Conservation (phyloP, 1,140 invertebrate species). For the Hydropsyche tenuis region DNA sequence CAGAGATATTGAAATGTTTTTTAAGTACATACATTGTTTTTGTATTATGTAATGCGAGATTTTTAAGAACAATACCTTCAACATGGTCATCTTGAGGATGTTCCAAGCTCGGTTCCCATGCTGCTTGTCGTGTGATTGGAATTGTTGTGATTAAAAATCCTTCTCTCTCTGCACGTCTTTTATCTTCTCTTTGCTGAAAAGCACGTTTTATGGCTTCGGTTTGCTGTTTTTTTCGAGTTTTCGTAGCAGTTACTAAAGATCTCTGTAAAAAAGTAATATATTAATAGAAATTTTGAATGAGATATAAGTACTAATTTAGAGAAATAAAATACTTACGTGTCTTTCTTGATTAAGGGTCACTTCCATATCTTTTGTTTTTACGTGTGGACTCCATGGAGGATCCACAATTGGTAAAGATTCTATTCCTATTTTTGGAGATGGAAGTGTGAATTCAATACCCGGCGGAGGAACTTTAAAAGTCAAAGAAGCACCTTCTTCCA, state of each 20-base stretch:
- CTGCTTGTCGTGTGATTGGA: conserved; percentile 93
- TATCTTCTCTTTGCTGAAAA: conserved; percentile 93
- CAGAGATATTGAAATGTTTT: conserved; percentile 7
- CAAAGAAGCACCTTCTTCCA: conserved; percentile 96
- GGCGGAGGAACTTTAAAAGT: conserved; percentile 98
- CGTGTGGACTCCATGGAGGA: conserved; percentile 98
- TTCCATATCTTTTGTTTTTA: conserved; percentile 98
- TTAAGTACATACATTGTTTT: neutral
- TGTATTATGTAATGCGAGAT: neutral
- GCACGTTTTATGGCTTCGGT: conserved; percentile 96
- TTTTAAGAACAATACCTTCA: conserved; percentile 66
- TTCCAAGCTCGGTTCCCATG: conserved; percentile 93
- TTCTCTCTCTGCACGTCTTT: conserved; percentile 91
- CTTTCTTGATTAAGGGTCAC: conserved; percentile 98
- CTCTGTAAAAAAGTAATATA: conserved; percentile 69
- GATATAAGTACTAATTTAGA: neutral
- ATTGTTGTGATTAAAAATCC: conserved; percentile 97
- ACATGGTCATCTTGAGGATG: conserved; percentile 87
- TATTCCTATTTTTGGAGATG: conserved; percentile 97
- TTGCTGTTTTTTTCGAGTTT: conserved; percentile 98
- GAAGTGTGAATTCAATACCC: conserved; percentile 97
- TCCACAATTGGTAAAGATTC: conserved; percentile 94
- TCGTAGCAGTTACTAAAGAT: conserved; percentile 96
- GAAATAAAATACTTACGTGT: conserved; percentile 74
- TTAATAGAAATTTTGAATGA: conserved; percentile 1